Base-by-base conservation (phyloP, 2,113 vertebrate species). In the zebrafish (Danio rerio) region DNA sequence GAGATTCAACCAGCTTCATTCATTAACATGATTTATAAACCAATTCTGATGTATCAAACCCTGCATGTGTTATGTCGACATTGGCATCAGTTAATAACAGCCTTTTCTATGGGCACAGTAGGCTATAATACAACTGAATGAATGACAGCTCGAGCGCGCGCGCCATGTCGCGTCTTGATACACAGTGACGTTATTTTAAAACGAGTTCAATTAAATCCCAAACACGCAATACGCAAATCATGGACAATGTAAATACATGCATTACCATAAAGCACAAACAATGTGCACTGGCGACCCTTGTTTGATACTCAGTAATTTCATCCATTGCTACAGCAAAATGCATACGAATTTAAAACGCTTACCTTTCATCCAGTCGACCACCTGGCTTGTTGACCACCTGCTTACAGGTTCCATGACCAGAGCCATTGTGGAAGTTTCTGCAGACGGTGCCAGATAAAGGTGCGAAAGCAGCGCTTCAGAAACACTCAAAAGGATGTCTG, bases 361-460 rank as follows among this genome's bases (percentile, higher is more conserved):
- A 94, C 93, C 93, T 92, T 94, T 94, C 93, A 94, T 94, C 93
- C 93, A 94, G 87, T 94, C 93, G 11, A 94, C 91, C 89, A 94
- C 93, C 85, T 94, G 93, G 84, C 87, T 85, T 65, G 92, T 92
- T 89, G 92, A 93, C 93, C 93, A 94, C 92, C 94, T 94, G 91
- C 93, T 94, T 65, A 94, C 93, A 45, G 93, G 93, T 90, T 94
- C 93, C 93, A 94, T 94, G 56, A 93, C 91, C 88, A 94, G 86
- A 82, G 93, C 93, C 93, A 94, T 94, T 79, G 86, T 52, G 91
- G 89, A 93, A 94, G 91, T 94, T 94, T 93, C 88, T 87, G 85
- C 87, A 80, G 66, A 81, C 89, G 83, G 78, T 88, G 88, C 73
- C 76, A 85, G 86, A 91, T 90, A 91, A 92, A 92, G 91, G 87